Evolutionary conservation across 2,888 invertebrate species (phyloP).

Genomic region (Chalcis sispes): DNA sequence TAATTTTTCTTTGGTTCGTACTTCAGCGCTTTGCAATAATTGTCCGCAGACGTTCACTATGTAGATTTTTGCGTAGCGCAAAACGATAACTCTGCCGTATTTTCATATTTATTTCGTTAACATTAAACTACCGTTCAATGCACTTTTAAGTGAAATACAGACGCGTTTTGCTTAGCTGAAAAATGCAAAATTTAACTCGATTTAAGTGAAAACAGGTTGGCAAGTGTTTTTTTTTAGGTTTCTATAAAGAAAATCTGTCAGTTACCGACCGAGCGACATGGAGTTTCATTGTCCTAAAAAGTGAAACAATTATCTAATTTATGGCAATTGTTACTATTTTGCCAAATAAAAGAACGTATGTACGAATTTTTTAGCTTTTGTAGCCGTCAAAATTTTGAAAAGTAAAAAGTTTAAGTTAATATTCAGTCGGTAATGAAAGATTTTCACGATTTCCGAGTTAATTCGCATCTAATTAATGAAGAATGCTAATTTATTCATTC

Average conservation of each 20-base stretch:
- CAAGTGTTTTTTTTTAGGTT: conserved; percentile 35
- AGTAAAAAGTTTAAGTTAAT: background rate
- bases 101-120: no score
- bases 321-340: conserved; percentile 1
- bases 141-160: no score
- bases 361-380: background rate
- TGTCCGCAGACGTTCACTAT: no score
- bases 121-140: no score
- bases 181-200: conserved; percentile 31
- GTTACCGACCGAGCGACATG: background rate
- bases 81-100: no score
- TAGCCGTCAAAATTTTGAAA: no score
- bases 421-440: conserved; percentile 12
- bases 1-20: no score
- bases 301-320: conserved; percentile 18
- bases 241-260: conserved; percentile 4
- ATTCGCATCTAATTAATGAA: background rate
- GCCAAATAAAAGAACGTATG: background rate
- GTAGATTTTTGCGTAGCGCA: no score
- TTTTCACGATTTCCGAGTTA: conserved; percentile 10
- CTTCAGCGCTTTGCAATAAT: no score
- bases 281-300: background rate
- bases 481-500: conserved; percentile 8
- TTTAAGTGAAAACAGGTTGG: conserved; percentile 43
- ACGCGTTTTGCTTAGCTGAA: conserved; percentile 19